Evolutionary conservation across 2,797 vertebrate species (phyloP).

Genomic region (Ptychobarbus kaznakovi): DNA sequence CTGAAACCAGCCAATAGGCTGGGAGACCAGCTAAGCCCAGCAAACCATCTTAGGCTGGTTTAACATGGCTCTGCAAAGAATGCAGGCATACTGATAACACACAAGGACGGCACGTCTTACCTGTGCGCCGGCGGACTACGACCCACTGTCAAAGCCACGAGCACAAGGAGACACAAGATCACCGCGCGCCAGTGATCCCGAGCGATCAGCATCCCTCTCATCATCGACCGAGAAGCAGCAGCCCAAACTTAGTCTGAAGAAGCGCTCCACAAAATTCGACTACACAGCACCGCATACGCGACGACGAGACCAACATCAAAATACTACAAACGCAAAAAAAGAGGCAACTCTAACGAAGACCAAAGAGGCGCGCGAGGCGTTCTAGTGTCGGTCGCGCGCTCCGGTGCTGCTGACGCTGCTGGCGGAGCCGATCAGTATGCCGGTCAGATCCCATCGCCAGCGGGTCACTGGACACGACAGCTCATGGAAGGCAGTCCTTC

Average conservation of each 20-base stretch:
- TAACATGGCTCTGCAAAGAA: slow-evolving; percentile 11
- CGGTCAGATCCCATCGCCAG: slow-evolving; percentile 58
- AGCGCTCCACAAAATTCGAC: slow-evolving; percentile 74
- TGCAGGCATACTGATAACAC: slow-evolving; percentile 46
- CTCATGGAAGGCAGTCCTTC: slow-evolving; percentile 52
- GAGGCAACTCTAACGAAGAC: slow-evolving; percentile 31
- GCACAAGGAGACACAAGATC: slow-evolving; percentile 78
- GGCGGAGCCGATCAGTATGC: slow-evolving; percentile 65
- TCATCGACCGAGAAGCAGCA: slow-evolving; percentile 67
- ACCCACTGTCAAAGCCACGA: slow-evolving; percentile 82
- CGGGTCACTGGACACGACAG: slow-evolving; percentile 59
- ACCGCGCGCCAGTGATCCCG: slow-evolving; percentile 73
- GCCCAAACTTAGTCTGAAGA: slow-evolving; percentile 75
- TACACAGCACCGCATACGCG: slow-evolving; percentile 80
- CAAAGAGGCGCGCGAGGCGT: slow-evolving; percentile 30
- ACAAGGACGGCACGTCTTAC: slow-evolving; percentile 31
- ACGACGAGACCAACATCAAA: slow-evolving; percentile 69
- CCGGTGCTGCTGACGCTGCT: slow-evolving; percentile 54
- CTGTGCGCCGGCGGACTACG: slow-evolving; percentile 80
- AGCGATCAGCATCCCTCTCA: slow-evolving; percentile 80
- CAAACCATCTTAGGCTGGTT: neutral
- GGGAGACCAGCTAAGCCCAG: neutral
- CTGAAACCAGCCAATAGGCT: slow-evolving; percentile 6
- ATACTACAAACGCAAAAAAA: slow-evolving; percentile 61
- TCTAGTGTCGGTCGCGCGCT: slow-evolving; percentile 39